Evolutionary conservation across 2,797 vertebrate genomes (phyloP), one percentile per base, ranked within the genome.

Genomic region (Acanthiza pusilla): DNA sequence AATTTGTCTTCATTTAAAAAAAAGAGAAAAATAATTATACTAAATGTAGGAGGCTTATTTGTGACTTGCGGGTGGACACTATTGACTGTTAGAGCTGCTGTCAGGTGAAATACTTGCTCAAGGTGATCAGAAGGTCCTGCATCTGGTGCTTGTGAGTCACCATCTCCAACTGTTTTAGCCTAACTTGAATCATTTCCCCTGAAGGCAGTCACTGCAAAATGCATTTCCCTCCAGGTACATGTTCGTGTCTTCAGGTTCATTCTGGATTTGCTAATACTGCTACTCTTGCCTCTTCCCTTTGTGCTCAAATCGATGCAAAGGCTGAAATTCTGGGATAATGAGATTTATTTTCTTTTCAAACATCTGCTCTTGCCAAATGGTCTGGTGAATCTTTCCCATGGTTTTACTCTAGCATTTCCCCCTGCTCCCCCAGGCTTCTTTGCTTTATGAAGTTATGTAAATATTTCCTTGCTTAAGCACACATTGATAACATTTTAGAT

Each of bases 391-490:
- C 38, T 86, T 92, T 93, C 45, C 32, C 11, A 11, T 26, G 47
- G n/a, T 63, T 89, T 75, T 72, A 48, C 53, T 72, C 27, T 32
- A 73, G 25, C 10, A 4, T 86, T 76, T 36, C 9, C 26, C 77
- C 5, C 11, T 5, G 14, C 20, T 25, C 5, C 13, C 23, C 36
- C 13, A 61, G 53, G 48, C 38, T 38, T 83, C 75, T n/a, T 85
- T 67, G 43, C 42, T 88, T 63, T 65, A 66, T 29, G 25, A 58
- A 83, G 51, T 74, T 62, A 77, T 29, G 48, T 68, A 92, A 85
- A 83, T 95, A 89, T 83, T 94, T 74, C 58, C 43, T 78, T 91
- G 36, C 54, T 93, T 74, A 91, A 85, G 48, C 62, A 96, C 78
- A 88, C 86, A 62, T 9, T 60, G 68, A 68, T 75, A 62, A 87